Evolutionary conservation across 2,113 vertebrate genomes (phyloP).

Genomic region (Brienomyrus brachyistius): DNA sequence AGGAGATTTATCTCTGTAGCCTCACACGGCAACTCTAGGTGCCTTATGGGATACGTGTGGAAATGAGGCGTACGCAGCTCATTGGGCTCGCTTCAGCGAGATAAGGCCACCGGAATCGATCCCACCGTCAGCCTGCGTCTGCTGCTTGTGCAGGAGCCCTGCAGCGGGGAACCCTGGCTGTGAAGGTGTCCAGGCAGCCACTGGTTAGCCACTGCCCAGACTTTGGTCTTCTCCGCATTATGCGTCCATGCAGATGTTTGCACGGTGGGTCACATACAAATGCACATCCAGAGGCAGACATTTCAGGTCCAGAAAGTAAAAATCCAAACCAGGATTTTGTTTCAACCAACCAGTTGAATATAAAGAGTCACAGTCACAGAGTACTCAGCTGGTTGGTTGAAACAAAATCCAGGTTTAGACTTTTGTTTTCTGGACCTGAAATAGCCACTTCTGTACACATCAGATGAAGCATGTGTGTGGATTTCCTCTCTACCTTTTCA

Average conservation of each 20-base stretch:
- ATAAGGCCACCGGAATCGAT: neutral
- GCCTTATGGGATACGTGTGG: slow-evolving; percentile 26
- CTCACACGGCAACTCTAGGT: neutral
- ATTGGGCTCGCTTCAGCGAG: slow-evolving; percentile 17
- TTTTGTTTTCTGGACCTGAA: no score
- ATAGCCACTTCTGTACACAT: neutral
- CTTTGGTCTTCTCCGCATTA: neutral
- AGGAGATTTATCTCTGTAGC: slow-evolving; percentile 12
- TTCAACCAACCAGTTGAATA: no score
- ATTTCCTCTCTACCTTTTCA: neutral
- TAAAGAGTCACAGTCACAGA: no score
- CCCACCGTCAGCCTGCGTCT: slow-evolving; percentile 2
- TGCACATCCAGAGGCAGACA: neutral
- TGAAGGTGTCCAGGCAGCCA: neutral
- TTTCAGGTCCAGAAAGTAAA: no score
- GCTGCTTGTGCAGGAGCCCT: neutral
- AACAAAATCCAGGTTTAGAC: no score
- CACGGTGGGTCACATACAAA: neutral
- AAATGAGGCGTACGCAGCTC: slow-evolving; percentile 17
- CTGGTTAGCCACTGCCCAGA: neutral
- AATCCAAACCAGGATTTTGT: no score
- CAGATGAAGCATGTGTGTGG: neutral
- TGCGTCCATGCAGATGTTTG: neutral
- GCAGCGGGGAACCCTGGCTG: no score
- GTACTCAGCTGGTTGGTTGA: no score